These are phyloP conservation scores for Rhamnusium bicolor DNA, from an alignment of 2,888 invertebrate species.

Conservation along the genomic window DNA sequence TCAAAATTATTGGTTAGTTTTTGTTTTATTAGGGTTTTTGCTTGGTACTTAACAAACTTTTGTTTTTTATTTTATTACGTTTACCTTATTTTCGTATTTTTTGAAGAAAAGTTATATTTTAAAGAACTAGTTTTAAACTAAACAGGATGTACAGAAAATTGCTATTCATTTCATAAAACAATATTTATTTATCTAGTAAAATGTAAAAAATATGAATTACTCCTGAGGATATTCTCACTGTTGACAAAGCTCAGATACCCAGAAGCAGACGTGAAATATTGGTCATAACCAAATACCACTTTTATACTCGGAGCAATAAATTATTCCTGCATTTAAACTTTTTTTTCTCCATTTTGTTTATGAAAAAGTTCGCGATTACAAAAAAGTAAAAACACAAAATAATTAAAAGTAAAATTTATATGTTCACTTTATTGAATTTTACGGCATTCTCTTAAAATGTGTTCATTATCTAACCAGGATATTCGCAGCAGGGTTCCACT, in stretches of 20 bases:
- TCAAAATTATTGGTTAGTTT: too few species aligned
- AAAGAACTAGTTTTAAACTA: neutral
- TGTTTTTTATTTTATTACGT: too few species aligned
- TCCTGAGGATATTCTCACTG: conserved; percentile 22
- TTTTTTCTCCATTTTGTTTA: neutral
- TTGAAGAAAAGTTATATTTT: too few species aligned
- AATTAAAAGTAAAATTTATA: conserved; percentile 33
- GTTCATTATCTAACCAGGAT: conserved; percentile 7
- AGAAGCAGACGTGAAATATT: conserved; percentile 17
- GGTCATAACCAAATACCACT: neutral
- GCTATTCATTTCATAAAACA: neutral
- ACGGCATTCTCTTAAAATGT: neutral
- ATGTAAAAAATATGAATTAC: conserved; percentile 14
- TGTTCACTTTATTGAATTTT: conserved; percentile 22
- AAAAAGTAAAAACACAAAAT: conserved; percentile 15
- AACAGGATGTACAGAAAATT: neutral
- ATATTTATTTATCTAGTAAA: conserved; percentile 9
- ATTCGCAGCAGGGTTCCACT: neutral
- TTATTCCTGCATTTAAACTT: conserved; percentile 4
- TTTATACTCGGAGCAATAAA: conserved; percentile 4
- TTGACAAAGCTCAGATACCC: conserved; percentile 26
- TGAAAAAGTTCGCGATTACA: conserved; percentile 1
- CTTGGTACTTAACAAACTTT: too few species aligned
- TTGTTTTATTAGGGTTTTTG: too few species aligned
- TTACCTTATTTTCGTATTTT: too few species aligned